Percentiles rank a stretch among this genome's conserved stretches.
Evolutionary conservation across 2,113 vertebrate genomes (phyloP).

Genomic region (Micromys minutus): DNA sequence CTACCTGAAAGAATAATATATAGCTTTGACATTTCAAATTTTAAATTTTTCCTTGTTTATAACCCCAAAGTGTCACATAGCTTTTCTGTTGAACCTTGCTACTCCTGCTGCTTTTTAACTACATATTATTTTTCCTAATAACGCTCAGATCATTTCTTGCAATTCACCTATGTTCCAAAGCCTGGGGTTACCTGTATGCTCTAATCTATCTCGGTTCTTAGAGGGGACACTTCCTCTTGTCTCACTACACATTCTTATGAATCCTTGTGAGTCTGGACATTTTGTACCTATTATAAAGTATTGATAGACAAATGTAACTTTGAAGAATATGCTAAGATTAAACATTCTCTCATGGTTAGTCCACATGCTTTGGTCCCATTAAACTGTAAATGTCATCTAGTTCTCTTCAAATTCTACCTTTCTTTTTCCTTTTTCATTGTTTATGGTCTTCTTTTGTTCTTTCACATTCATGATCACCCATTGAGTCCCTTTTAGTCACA

Average conservation of each 20-base stretch:
- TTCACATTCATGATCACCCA: conserved; percentile 9
- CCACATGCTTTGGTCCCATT: not conserved
- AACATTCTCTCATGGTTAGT: not conserved
- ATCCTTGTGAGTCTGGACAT: not conserved
- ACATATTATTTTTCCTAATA: not conserved
- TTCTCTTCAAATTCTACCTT: not conserved
- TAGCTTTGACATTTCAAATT: not conserved
- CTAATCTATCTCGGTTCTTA: not conserved
- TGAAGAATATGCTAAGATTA: not conserved
- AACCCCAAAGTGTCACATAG: not conserved
- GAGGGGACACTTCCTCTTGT: not conserved
- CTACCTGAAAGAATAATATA: not conserved
- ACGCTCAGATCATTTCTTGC: not conserved
- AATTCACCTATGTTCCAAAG: not conserved
- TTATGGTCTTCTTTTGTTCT: conserved; percentile 24
- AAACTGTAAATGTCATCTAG: not conserved
- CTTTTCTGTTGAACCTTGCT: not conserved
- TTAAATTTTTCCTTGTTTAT: not conserved
- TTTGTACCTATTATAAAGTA: not conserved
- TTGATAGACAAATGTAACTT: not conserved
- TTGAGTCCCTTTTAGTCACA: not conserved
- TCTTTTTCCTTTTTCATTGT: not conserved
- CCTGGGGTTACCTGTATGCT: not conserved
- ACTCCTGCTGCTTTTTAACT: not conserved
- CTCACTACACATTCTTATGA: not conserved